Conservation (phyloP, 1,140 invertebrate species). For the Aleiodes sp. region DNA sequence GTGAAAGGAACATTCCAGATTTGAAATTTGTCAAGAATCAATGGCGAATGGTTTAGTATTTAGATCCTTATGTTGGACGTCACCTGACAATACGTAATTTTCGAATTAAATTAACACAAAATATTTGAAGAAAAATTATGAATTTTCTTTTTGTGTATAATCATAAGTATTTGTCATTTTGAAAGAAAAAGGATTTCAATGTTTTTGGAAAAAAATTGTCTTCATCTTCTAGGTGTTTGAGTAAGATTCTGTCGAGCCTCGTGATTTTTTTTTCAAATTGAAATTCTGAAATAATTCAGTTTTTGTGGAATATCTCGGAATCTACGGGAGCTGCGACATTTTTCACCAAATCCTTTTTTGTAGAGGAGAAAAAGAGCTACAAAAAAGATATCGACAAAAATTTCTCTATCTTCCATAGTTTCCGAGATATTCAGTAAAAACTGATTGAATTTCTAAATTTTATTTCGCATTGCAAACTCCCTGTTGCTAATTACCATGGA, state of each 20-base stretch:
- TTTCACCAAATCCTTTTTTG: too few species aligned
- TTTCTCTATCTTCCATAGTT: too few species aligned
- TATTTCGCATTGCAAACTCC: too few species aligned
- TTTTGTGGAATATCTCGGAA: too few species aligned
- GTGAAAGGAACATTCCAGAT: constrained; percentile 15
- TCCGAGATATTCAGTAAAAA: too few species aligned
- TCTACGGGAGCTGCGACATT: too few species aligned
- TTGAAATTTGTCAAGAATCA: constrained; percentile 22
- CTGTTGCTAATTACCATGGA: too few species aligned
- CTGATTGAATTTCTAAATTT: too few species aligned
- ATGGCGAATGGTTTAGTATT: constrained; percentile 23
- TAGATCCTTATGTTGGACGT: not conserved
- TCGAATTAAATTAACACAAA: constrained; percentile 13
- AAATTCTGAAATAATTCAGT: too few species aligned
- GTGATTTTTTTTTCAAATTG: too few species aligned
- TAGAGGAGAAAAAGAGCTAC: too few species aligned
- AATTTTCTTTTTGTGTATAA: constrained; percentile 40
- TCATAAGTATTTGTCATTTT: constrained; percentile 34
- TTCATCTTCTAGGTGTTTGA: not conserved
- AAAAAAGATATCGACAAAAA: too few species aligned
- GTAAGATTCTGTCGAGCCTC: not conserved
- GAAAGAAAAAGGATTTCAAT: not conserved
- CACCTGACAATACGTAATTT: constrained; percentile 3
- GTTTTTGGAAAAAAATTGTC: not conserved
- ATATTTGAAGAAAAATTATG: not conserved